These are phyloP conservation scores for Trypoxylus dichotomus DNA, from an alignment of 1,140 invertebrate species.

Conservation along the genomic window DNA sequence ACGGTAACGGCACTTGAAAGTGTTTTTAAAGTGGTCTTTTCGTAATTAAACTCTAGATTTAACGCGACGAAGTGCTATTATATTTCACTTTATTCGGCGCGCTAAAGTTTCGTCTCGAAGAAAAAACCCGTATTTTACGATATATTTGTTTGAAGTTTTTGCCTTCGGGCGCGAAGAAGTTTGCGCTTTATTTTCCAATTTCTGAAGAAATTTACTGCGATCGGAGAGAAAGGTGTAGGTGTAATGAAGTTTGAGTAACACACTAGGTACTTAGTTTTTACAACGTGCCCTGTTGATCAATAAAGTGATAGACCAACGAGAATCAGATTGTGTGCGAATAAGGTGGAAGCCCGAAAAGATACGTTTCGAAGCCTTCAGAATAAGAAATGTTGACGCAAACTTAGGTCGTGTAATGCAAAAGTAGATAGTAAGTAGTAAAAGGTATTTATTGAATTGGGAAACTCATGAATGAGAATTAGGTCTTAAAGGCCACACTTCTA, in stretches of 20 bases:
- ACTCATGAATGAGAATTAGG: no score
- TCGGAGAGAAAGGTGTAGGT: background rate
- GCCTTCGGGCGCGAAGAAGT: background rate
- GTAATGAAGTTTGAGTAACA: background rate
- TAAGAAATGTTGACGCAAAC: no score
- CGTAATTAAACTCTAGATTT: slow-evolving; percentile 43
- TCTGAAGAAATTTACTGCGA: background rate
- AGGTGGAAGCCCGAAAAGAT: no score
- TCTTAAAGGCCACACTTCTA: no score
- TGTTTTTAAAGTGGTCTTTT: slow-evolving; percentile 42
- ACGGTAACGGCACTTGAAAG: slow-evolving; percentile 39
- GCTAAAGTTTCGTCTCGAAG: slow-evolving; percentile 12
- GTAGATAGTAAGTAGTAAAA: no score
- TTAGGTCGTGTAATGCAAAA: no score
- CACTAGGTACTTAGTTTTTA: background rate
- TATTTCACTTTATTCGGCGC: slow-evolving; percentile 26
- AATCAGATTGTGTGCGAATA: no score
- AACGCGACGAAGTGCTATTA: slow-evolving; percentile 26
- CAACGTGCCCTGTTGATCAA: background rate
- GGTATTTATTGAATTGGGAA: no score
- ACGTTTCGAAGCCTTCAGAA: no score
- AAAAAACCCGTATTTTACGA: slow-evolving; percentile 20
- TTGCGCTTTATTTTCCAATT: slow-evolving; percentile 17
- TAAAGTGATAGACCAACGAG: background rate
- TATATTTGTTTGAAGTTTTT: slow-evolving; percentile 17